Conservation (phyloP, 2,113 vertebrate genomes). For the Rhineura floridana region DNA sequence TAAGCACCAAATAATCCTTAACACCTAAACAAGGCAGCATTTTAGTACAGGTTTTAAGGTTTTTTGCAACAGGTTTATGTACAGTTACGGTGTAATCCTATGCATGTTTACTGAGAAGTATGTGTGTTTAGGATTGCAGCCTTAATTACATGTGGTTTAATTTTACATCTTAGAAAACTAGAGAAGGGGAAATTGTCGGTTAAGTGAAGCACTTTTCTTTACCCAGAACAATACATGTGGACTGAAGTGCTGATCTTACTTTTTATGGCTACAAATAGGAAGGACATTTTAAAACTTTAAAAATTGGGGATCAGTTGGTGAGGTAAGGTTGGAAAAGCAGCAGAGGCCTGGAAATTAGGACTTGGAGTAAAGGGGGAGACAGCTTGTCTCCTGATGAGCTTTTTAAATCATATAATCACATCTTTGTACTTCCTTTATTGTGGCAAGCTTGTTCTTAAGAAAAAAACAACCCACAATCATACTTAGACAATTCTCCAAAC, state of each 20-base stretch:
- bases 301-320: neutral
- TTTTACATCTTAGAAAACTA: neutral
- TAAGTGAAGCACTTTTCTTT: neutral
- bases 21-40: neutral
- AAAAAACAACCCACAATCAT: neutral
- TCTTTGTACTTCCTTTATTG: neutral
- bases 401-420: neutral
- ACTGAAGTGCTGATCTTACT: neutral
- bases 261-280: neutral
- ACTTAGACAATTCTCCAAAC: conserved; percentile 10
- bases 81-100: neutral
- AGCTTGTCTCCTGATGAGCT: neutral
- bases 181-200: neutral
- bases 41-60: neutral
- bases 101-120: neutral
- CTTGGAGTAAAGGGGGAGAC: neutral
- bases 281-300: neutral
- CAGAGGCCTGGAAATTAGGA: neutral
- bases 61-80: neutral
- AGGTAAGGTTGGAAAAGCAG: neutral
- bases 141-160: neutral
- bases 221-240: neutral
- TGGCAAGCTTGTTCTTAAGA: neutral
- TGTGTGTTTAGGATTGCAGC: neutral
- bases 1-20: neutral